Conservation (phyloP, 2,797 vertebrate genomes). For the Lagodon rhomboides region DNA sequence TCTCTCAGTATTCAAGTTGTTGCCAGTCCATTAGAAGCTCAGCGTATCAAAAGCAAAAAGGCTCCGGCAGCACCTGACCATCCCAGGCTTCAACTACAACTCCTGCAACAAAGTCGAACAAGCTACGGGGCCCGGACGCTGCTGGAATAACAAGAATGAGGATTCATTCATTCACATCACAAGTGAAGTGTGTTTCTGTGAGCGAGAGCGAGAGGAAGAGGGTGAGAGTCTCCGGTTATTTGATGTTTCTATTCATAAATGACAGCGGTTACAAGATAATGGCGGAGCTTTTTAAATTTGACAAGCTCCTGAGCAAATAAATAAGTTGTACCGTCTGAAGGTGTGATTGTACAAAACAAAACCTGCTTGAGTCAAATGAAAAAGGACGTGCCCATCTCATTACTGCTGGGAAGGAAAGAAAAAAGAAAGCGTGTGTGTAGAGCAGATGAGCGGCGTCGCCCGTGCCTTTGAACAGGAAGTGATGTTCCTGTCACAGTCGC, state of each 20-base stretch:
- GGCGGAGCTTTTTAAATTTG: constrained; percentile 54
- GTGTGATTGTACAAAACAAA: constrained; percentile 53
- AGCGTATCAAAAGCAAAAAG: constrained; percentile 48
- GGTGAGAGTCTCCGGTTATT: constrained; percentile 31
- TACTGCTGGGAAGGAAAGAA: constrained; percentile 30
- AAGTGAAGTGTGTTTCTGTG: constrained; percentile 37
- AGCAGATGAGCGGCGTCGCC: constrained; percentile 48
- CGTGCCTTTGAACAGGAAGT: constrained; percentile 65
- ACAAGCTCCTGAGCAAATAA: constrained; percentile 65
- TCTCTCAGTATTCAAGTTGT: background rate
- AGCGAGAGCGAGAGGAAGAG: constrained; percentile 28
- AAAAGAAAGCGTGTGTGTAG: background rate
- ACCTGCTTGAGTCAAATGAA: constrained; percentile 41
- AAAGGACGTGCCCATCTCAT: constrained; percentile 57
- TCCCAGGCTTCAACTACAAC: constrained; percentile 29
- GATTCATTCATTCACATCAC: constrained; percentile 55
- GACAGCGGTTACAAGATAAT: constrained; percentile 67
- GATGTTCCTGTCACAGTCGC: constrained; percentile 56
- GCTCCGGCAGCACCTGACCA: constrained; percentile 36
- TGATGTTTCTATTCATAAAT: constrained; percentile 65
- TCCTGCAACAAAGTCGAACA: constrained; percentile 26
- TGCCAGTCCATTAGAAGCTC: constrained; percentile 27
- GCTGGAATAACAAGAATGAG: constrained; percentile 50
- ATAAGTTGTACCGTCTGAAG: constrained; percentile 45
- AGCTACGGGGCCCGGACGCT: constrained; percentile 27